Percentiles rank a stretch among this genome's conserved stretches.
phyloP scores from a whole-genome alignment of 2,888 invertebrate species.

The Caenorhabditis sp. region DNA sequence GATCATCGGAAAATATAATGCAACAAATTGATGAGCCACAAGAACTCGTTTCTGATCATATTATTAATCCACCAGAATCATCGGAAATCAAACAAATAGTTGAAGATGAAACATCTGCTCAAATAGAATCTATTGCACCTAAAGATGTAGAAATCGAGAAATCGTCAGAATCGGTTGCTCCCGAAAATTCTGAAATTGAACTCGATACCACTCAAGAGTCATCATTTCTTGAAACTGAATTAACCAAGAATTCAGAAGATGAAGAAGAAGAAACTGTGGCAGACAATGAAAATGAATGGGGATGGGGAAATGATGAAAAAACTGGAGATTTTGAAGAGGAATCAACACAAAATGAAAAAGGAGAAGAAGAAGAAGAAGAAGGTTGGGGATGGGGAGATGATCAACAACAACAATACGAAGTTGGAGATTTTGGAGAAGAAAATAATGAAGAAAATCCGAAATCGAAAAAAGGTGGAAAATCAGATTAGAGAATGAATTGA shows the following conservation, averaged over 20 bases:
- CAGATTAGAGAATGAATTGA: conserved; percentile 8
- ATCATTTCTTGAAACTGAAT: too few relatives aligned
- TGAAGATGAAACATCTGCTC: too few relatives aligned
- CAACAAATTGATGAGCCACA: too few relatives aligned
- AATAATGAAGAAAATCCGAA: neutral
- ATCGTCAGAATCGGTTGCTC: too few relatives aligned
- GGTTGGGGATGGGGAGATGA: conserved; percentile 5
- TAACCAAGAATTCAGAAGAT: neutral
- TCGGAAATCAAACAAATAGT: too few relatives aligned
- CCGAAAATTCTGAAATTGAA: too few relatives aligned
- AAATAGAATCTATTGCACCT: too few relatives aligned
- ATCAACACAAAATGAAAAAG: neutral
- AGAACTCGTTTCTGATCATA: neutral
- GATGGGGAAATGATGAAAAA: neutral
- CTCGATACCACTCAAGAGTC: too few relatives aligned
- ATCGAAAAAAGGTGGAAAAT: conserved; percentile 18
- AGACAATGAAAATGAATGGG: neutral
- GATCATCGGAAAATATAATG: too few relatives aligned
- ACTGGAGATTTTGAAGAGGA: conserved; percentile 1
- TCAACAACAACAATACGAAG: neutral
- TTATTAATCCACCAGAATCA: too few relatives aligned
- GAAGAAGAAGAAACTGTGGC: neutral
- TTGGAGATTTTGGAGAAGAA: conserved; percentile 14
- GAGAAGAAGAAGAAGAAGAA: conserved; percentile 13
- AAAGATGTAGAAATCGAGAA: too few relatives aligned